Conservation (phyloP, 2,797 vertebrate genomes). For the Characodon lateralis region DNA sequence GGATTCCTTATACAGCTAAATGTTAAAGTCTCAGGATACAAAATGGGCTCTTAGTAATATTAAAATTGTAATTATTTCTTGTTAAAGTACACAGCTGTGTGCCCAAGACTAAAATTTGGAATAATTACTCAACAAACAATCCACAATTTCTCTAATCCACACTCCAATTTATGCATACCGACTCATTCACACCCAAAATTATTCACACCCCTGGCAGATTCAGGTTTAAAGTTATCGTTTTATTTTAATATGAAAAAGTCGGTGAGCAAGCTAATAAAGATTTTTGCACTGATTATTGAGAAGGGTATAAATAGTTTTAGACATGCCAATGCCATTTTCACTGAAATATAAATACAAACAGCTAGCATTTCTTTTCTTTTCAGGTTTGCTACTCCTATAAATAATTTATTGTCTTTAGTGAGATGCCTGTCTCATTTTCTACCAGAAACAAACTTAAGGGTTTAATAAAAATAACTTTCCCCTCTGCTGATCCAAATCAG, state of each 20-base stretch:
- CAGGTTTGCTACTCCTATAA: no score
- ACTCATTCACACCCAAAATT: neutral
- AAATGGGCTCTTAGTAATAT: neutral
- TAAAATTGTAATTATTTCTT: constrained; percentile 1
- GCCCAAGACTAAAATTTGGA: neutral
- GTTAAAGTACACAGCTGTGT: neutral
- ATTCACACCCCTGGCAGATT: neutral
- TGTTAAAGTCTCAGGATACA: constrained; percentile 6
- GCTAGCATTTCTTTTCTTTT: no score
- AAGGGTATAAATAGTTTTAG: neutral
- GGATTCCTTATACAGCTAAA: constrained; percentile 19
- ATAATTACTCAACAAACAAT: neutral
- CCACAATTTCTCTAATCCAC: neutral
- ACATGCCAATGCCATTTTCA: neutral
- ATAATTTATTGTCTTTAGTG: no score
- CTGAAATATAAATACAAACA: neutral
- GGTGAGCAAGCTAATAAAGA: neutral
- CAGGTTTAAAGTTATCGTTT: neutral
- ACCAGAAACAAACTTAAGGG: no score
- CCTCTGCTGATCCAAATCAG: no score
- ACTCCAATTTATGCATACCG: no score
- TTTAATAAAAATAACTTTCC: no score
- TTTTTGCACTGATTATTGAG: neutral
- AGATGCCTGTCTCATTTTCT: no score
- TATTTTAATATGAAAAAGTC: neutral